Base-by-base conservation (phyloP, 2,888 invertebrate genomes). In the Drosophila fungiperda region DNA sequence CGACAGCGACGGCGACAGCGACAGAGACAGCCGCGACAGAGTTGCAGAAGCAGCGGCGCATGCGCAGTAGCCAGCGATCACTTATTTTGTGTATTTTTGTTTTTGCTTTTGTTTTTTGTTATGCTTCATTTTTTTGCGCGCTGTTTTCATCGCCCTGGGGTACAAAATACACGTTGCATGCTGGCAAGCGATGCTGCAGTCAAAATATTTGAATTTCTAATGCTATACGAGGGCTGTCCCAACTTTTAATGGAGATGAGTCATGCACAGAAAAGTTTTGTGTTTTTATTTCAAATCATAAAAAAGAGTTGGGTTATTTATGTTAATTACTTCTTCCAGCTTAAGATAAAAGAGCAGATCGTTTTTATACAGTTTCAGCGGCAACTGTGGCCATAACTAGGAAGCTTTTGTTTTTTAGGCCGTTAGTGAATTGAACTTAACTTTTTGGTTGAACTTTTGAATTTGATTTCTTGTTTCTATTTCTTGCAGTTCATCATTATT, bases 131-230 rank as follows among this genome's bases (percentile, higher is more conserved):
- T 45, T 70, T 54, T 42, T 40, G 48, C 26, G 60, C 67, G 70
- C 76, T 72, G 63, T 80, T 82, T 87, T 73, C 73, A 76, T 70
- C 75, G 86, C 90, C 88, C 80, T 77, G 80, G 80, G 90, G 85
- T 69, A 76, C 64, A 65, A 49, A 63, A 61, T 54, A 71, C 78
- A 73, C 55, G 80, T 76, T 83, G 86, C 88, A 89, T 84, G 87
- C 78, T 55, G 36, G 53, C 50, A 29, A 62, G 15, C 57, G 60
- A 68, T 76, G 78, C 72, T 55, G 69, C 79, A 87, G 87, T 90
- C 91, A 90, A 90, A 91, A 91, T 87, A 90, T 90, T 91, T 90
- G 80, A 90, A 91, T 91, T 90, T 91, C 83, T 77, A 89, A 88
- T 91, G 82, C 82, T 58, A 69, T 61, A 55, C 85, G 83, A 85